Evolutionary conservation across 2,797 vertebrate genomes (phyloP), one percentile per base, ranked within the genome.

Genomic region (Chaunax sp.): DNA sequence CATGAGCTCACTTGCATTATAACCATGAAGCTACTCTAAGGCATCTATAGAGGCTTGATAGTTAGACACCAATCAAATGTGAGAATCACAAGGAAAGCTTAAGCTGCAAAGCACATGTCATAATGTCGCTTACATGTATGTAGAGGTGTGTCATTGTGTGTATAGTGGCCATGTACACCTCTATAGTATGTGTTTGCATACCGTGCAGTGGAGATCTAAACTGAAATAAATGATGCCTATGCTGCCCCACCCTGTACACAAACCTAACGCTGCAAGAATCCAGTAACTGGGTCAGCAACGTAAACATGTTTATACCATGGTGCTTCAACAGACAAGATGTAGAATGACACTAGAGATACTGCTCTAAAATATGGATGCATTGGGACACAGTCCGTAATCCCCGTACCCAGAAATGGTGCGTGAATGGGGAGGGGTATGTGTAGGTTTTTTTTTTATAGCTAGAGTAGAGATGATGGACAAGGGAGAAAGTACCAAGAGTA

Each of bases 301-400:
- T 89, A 86, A 87, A 84, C 81, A 86, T 76, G 73, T 81, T 84
- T 87, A 78, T 81, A 86, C 73, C 62, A 68, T 46, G 70, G 79
- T 86, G 82, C 81, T 65, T 85, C 80, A 69, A 72, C 68, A 85
- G 92, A 94, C 84, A 56, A 86, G 88, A 94, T 91, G 80, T 63
- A 75, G 71, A 85, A 83, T 91, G 91, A 93, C 93, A 93, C 78
- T 64, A 72, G 86, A 88, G 87, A 91, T 87, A 83, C 77, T 77
- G 63, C 79, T 75, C 85, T 94, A 83, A 94, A 94, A 93, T 91
- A 94, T 94, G 87, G 81, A 94, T 93, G 93, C 59, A 78, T 37
- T 82, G 89, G 89, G 89, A 91, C 83, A 75, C 53, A 45, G 78
- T 62, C 38, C 59, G 73, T 89, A 88, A 87, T 89, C 90, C 81